Percentiles rank a stretch among this genome's conserved stretches.
These are phyloP conservation scores for Cybosia mesomella DNA, from an alignment of 2,888 invertebrate genomes.

Conservation along the genomic window DNA sequence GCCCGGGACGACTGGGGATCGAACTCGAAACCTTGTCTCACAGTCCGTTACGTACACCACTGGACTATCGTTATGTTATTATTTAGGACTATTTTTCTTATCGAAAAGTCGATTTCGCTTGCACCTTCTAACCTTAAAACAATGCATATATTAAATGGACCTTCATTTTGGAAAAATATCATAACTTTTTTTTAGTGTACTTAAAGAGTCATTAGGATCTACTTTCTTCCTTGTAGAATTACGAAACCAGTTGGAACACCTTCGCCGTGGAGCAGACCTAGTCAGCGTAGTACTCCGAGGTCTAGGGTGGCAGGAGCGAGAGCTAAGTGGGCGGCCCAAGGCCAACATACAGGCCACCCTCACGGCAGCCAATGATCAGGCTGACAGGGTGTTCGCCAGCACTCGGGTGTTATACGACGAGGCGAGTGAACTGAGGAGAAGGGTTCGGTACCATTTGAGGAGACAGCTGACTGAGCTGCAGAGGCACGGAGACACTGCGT, in stretches of 20 bases:
- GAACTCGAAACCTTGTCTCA: no score
- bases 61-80: no score
- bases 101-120: no score
- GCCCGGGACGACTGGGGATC: no score
- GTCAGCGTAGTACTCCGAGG: slow-evolving; percentile 76
- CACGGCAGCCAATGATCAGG: slow-evolving; percentile 63
- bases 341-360: slow-evolving; percentile 55
- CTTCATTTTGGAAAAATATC: no score
- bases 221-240: slow-evolving; percentile 54
- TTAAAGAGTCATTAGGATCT: background rate
- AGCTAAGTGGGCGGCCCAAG: slow-evolving; percentile 61
- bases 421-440: slow-evolving; percentile 79
- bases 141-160: no score
- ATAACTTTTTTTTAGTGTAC: no score
- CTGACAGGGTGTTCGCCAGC: slow-evolving; percentile 76
- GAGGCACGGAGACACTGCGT: slow-evolving; percentile 89
- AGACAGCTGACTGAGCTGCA: slow-evolving; percentile 86
- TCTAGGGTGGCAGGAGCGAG: slow-evolving; percentile 79
- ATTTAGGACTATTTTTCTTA: no score
- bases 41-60: no score
- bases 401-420: slow-evolving; percentile 79
- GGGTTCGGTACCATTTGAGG: slow-evolving; percentile 82
- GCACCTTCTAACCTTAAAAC: no score
- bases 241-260: slow-evolving; percentile 64
- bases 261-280: slow-evolving; percentile 71